Evolutionary conservation across 1,140 invertebrate genomes (phyloP).

Genomic region (Diorhabda sublineata): DNA sequence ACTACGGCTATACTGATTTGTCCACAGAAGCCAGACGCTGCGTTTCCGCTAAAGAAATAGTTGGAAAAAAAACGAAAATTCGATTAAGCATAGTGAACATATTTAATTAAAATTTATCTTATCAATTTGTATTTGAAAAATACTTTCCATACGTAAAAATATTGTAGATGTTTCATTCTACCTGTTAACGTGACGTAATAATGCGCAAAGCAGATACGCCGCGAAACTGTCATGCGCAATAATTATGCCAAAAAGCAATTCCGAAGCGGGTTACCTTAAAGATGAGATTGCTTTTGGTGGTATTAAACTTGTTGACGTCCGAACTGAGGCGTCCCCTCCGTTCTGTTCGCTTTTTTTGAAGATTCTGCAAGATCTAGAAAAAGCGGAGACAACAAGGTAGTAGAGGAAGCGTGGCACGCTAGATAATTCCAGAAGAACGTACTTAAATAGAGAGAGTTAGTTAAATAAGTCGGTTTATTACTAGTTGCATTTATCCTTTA

Average conservation of each 20-base stretch:
- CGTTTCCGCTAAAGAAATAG: no score
- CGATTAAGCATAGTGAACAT: no score
- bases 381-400: slow-evolving; percentile 71
- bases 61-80: no score
- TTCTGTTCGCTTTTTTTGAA: slow-evolving; percentile 94
- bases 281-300: slow-evolving; percentile 93
- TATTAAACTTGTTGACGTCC: slow-evolving; percentile 81
- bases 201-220: slow-evolving; percentile 42
- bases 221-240: slow-evolving; percentile 45
- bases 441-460: slow-evolving; percentile 33
- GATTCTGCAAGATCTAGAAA: slow-evolving; percentile 96
- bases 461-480: slow-evolving; percentile 7
- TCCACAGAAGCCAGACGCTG: no score
- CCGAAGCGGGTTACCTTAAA: slow-evolving; percentile 82
- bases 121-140: no score
- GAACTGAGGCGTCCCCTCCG: slow-evolving; percentile 86
- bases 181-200: background rate
- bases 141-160: no score
- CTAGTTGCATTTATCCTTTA: background rate
- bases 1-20: no score
- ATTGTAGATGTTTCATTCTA: slow-evolving; percentile 1
- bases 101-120: no score
- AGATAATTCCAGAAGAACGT: slow-evolving; percentile 44
- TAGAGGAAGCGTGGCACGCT: slow-evolving; percentile 54
- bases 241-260: slow-evolving; percentile 33